Conservation (phyloP, 2,113 vertebrate genomes). For the Perognathus longimembris region DNA sequence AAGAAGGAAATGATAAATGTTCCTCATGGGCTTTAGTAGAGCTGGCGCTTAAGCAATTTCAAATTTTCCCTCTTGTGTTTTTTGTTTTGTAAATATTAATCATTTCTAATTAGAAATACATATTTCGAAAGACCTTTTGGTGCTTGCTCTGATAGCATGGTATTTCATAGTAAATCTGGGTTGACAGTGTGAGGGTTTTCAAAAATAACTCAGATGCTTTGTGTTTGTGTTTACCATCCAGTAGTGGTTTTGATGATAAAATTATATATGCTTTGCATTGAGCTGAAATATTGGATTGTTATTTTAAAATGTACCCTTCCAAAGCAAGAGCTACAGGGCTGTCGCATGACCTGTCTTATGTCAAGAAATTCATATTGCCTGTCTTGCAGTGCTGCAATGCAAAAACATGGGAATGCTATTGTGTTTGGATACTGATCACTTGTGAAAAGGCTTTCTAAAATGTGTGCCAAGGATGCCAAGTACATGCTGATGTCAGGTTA, state of each 20-base stretch:
- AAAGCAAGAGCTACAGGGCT: neutral
- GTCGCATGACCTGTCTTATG: neutral
- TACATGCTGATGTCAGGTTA: neutral
- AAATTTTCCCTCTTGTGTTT: neutral
- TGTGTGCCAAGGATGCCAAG: no score
- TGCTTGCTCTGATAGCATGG: neutral
- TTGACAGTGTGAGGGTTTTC: neutral
- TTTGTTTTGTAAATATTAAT: neutral
- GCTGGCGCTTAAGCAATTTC: neutral
- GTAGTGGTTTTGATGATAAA: neutral
- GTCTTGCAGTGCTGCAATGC: neutral
- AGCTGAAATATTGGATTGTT: neutral
- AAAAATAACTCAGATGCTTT: neutral
- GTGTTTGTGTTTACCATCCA: no score
- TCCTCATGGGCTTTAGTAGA: neutral
- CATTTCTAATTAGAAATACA: neutral
- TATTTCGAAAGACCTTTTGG: neutral
- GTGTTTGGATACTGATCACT: neutral
- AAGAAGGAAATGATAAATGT: neutral
- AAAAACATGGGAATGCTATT: rapidly evolving
- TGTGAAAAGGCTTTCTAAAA: neutral
- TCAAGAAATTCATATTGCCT: neutral
- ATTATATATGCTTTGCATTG: neutral
- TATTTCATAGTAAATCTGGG: neutral
- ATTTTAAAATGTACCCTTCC: neutral